phyloP scores from a whole-genome alignment of 2,797 vertebrate genomes.

The Pseudopleuronectes americanus region DNA sequence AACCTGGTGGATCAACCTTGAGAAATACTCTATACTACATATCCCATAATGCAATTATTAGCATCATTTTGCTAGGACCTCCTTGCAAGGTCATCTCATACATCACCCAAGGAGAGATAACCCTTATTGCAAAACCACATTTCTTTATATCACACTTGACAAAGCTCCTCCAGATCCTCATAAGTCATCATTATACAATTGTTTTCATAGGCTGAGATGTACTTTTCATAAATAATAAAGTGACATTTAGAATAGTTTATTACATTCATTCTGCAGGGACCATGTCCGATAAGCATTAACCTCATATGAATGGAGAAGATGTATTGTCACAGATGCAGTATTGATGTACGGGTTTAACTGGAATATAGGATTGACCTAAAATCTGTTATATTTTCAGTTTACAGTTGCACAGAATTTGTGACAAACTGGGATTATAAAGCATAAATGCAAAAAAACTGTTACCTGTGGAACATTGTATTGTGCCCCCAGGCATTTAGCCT shows the following conservation, averaged over 20 bases:
- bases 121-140: background rate
- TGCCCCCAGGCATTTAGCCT: background rate
- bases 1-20: background rate
- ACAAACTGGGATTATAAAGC: no score
- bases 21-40: background rate
- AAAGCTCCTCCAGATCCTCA: background rate
- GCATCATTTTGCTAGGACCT: no score
- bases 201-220: background rate
- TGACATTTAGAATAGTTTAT: no score
- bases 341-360: no score
- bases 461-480: no score
- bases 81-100: no score
- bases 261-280: no score
- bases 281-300: background rate
- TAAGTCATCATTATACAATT: background rate
- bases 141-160: no score
- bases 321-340: background rate
- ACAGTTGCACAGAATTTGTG: no score
- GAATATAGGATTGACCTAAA: no score
- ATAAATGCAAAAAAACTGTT: no score
- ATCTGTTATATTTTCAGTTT: no score
- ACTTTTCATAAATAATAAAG: background rate
- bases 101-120: background rate
- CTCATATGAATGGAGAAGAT: background rate
- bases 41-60: background rate